Evolutionary conservation across 2,888 invertebrate genomes (phyloP), one percentile per base, ranked within the genome.

Genomic region (Ochlodes sylvanus): DNA sequence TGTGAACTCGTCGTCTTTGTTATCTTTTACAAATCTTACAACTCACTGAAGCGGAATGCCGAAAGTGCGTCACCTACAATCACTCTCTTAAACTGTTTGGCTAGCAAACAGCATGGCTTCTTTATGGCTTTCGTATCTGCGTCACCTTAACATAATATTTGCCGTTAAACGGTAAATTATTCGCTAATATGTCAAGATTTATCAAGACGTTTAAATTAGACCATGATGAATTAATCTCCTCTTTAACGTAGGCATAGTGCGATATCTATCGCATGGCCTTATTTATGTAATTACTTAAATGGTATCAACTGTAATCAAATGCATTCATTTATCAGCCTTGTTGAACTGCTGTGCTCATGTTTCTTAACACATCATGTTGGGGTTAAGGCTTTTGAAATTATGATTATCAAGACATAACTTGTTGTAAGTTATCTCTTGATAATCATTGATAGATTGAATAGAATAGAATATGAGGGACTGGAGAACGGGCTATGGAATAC

Each of bases 111-210:
- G 72, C 75, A 73, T 73, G 72, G 66, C 66, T 52, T 71, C 70
- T 76, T 76, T 76, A 79, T 72, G 75, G 72, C 72, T 69, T 70
- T 54, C 58, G 69, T 74, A 73, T 81, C 77, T 85, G 88, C 90
- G 90, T 90, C 90, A 90, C 71, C 73, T 72, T 75, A 15, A 10
- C 42, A 67, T 52, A 74, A 78, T 77, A 75, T 86, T 87, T 86
- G 80, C 82, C 79, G 75, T 82, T 83, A 82, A 80, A 78, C 76
- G 79, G 79, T 82, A 84, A 84, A 85, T 86, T 82, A 78, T 79
- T 82, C 76, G 74, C 81, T 83, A 87, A 89, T 89, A 87, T 86
- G 84, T 88, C 89, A 90, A 76, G 78, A 84, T 82, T 87, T 87
- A 89, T 90, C 87, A 83, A 75, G 83, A 83, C 84, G 82, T 82